Evolutionary conservation across 2,888 invertebrate genomes (phyloP).

Genomic region (Aleiodes leptofemur): DNA sequence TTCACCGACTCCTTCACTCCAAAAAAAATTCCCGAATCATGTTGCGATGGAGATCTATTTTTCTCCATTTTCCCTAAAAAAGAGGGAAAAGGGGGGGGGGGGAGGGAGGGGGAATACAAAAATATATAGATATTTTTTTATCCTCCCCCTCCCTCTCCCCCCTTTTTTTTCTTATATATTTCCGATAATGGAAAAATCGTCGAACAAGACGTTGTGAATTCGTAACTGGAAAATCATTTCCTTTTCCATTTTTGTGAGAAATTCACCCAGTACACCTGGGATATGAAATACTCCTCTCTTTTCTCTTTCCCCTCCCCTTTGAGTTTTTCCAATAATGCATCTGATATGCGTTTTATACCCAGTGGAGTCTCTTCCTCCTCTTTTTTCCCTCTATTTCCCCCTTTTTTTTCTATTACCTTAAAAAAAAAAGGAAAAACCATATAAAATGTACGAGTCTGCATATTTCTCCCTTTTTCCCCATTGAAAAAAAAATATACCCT

Average conservation of each 20-base stretch:
- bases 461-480: background rate
- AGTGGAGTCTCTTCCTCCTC: constrained; percentile 2
- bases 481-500: too few species aligned
- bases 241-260: constrained; percentile 31
- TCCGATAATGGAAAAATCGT: constrained; percentile 36
- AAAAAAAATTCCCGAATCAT: too few species aligned
- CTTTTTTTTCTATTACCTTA: background rate
- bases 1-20: background rate
- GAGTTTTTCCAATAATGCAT: constrained; percentile 32
- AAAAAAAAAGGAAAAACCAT: background rate
- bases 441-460: constrained; percentile 4
- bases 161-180: background rate
- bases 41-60: too few species aligned
- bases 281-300: constrained; percentile 31
- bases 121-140: too few species aligned
- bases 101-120: too few species aligned
- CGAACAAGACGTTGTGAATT: constrained; percentile 33
- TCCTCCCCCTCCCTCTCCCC: too few species aligned
- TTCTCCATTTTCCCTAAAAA: too few species aligned
- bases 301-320: background rate
- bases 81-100: too few species aligned
- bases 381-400: too few species aligned
- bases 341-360: constrained; percentile 13
- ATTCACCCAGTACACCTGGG: constrained; percentile 27
- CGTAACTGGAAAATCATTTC: constrained; percentile 32